A percentile compares a stretch with the other conserved stretches of the same genome.
These are phyloP conservation scores for Apomyelois bistriatella DNA, from an alignment of 2,888 invertebrate genomes.

Conservation along the genomic window DNA sequence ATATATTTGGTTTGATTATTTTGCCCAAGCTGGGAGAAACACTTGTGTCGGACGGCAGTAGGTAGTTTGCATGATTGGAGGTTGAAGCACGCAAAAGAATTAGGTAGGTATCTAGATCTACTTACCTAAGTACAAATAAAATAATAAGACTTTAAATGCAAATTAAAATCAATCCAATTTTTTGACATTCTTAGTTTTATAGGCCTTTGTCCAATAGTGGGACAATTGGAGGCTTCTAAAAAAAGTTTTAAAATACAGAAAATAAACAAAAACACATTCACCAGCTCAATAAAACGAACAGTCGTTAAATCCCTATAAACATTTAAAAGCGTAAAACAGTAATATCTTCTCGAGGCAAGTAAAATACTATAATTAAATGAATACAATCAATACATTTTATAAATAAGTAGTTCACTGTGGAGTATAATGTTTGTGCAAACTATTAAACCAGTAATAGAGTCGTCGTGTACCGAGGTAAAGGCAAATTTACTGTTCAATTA, in stretches of 20 bases:
- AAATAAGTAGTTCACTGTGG: neutral
- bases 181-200: no score
- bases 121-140: no score
- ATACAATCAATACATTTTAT: neutral
- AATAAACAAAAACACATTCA: neutral
- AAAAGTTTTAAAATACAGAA: neutral
- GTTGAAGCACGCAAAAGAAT: no score
- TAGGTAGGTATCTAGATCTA: no score
- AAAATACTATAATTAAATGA: neutral
- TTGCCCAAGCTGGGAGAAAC: no score
- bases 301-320: neutral
- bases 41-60: no score
- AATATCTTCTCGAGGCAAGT: neutral
- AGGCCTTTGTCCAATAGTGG: no score
- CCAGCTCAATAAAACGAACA: neutral
- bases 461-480: neutral
- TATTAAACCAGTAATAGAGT: neutral
- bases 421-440: neutral
- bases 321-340: neutral
- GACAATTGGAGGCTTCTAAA: no score
- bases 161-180: no score
- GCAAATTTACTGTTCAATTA: conserved; percentile 5
- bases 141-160: no score
- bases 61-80: no score
- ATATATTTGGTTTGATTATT: no score